Evolutionary conservation across 2,888 invertebrate genomes (phyloP), one percentile per base, ranked within the genome.

Genomic region (Macaria liturata): DNA sequence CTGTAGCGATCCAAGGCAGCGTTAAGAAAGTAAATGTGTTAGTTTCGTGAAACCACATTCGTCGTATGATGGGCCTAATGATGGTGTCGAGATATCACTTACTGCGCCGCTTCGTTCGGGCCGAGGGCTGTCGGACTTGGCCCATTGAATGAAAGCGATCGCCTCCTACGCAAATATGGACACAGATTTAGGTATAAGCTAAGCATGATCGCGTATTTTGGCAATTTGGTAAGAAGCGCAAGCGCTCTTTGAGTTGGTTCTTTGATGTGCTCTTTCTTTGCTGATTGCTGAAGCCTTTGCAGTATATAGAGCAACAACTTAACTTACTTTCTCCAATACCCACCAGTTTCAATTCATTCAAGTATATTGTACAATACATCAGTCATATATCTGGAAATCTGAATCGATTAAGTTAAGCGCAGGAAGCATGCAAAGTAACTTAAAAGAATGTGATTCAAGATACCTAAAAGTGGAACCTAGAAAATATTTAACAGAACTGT

Each of bases 1-100:
- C 92, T 92, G 86, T 78, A 76, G 74, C 71, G 74, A 82, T 89
- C 89, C 91, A 78, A 88, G 80, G 91, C 88, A 84, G 92, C 92
- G 84, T 90, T 85, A 88, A 89, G 86, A 86, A 82, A 82, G 67
- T 77, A 88, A 77, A 90, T 88, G 88, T 84, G 86, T 90, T 91
- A 90, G 85, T 88, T 85, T 87, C 84, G 81, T 87, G 86, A 87
- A 83, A 84, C 80, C 84, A 81, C 75, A 72, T 63, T 71, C 70
- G 66, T 55, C 56, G 55, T 68, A 68, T 63, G 74, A 70, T 70
- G 65, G 81, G 80, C 81, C 81, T 74, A 78, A 82, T 78, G 82
- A 75, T 74, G 74, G 67, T 62, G 71, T 75, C 83, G 78, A 78
- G 75, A 56, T 56, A n/a, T 85, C 87, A 92, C 92, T 92, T 92